phyloP scores from a whole-genome alignment of 2,888 invertebrate genomes.

The Synergus itoensis region DNA sequence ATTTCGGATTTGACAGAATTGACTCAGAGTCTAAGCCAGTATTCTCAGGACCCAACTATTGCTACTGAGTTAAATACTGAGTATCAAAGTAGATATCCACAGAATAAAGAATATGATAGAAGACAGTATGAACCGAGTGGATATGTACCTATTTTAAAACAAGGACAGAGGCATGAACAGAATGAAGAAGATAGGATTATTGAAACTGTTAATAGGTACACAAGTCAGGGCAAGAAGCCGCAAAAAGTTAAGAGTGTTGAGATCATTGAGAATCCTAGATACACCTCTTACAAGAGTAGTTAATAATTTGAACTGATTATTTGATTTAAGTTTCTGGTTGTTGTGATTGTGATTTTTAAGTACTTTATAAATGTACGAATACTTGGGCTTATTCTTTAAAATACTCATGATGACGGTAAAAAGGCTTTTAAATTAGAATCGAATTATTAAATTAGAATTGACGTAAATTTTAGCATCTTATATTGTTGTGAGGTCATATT shows the following conservation, averaged over 20 bases:
- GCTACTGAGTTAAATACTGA: neutral
- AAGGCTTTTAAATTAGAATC: neutral
- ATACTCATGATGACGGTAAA: too few species aligned
- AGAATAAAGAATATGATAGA: constrained; percentile 72
- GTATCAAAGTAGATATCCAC: constrained; percentile 52
- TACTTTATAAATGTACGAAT: neutral
- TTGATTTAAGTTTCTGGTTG: neutral
- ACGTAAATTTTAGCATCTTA: neutral
- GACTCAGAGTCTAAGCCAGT: constrained; percentile 62
- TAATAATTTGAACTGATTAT: neutral
- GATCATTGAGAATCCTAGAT: constrained; percentile 70
- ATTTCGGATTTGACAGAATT: constrained; percentile 69
- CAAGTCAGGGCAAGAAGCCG: constrained; percentile 49
- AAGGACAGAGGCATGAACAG: neutral
- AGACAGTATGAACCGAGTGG: constrained; percentile 69
- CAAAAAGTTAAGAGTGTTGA: constrained; percentile 73
- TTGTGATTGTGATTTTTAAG: neutral
- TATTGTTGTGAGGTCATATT: neutral
- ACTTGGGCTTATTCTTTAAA: too few species aligned
- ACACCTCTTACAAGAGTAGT: constrained; percentile 35
- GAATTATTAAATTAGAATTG: neutral
- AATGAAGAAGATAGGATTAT: constrained; percentile 19
- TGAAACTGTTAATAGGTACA: constrained; percentile 35
- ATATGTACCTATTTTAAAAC: constrained; percentile 16
- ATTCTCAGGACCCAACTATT: constrained; percentile 52